These are phyloP conservation scores for Eubucco bourcierii DNA, from an alignment of 2,113 vertebrate genomes.

Conservation along the genomic window DNA sequence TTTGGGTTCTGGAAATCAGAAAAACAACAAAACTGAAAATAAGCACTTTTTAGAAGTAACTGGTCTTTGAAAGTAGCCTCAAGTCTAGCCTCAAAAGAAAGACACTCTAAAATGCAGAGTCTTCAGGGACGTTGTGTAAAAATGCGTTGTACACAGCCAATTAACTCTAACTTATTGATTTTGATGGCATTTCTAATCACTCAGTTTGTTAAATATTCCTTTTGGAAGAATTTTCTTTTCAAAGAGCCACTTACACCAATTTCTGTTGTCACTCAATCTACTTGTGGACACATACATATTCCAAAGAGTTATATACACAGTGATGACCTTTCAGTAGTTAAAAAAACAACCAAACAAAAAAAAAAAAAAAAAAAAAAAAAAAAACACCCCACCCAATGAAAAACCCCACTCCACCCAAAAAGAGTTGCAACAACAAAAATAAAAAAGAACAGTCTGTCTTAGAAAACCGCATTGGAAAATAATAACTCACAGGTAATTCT, in stretches of 20 bases:
- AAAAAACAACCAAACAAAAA: not conserved
- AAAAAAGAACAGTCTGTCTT: not conserved
- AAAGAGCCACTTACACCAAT: not conserved
- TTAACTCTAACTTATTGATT: conserved; percentile 21
- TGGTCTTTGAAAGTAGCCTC: not conserved
- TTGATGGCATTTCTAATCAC: not conserved
- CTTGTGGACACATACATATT: not conserved
- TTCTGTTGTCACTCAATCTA: not conserved
- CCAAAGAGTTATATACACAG: not conserved
- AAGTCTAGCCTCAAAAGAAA: not conserved
- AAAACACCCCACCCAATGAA: too few species aligned
- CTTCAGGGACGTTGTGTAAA: not conserved
- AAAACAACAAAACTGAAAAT: not conserved
- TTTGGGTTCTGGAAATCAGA: not conserved
- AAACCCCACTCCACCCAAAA: too few species aligned
- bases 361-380: too few species aligned
- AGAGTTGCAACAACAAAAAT: not conserved
- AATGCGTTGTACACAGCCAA: conserved; percentile 16
- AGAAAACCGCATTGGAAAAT: conserved; percentile 62
- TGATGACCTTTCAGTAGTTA: not conserved
- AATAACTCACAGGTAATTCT: conserved; percentile 44
- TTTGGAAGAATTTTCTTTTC: conserved; percentile 19
- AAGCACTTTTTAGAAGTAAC: not conserved
- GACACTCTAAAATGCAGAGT: not conserved
- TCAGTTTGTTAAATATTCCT: conserved; percentile 40